Percentiles rank a stretch among this genome's conserved stretches.
These are phyloP conservation scores for Priocnemis perturbator DNA, from an alignment of 2,888 invertebrate species.

Conservation along the genomic window DNA sequence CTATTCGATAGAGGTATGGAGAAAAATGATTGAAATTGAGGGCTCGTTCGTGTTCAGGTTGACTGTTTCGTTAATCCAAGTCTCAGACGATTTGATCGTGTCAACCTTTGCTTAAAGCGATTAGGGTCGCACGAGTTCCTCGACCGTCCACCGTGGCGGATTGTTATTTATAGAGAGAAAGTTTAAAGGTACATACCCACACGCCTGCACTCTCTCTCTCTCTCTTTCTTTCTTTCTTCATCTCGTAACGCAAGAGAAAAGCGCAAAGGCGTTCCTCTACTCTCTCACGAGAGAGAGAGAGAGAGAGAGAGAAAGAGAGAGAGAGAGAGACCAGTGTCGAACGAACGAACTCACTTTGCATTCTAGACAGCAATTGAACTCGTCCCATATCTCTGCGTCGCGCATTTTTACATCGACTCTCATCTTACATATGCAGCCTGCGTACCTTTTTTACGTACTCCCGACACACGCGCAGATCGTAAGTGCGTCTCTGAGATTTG, in stretches of 20 bases:
- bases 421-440: too few species aligned
- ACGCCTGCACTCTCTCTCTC: not conserved
- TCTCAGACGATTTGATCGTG: conserved; percentile 2
- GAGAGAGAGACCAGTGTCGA: not conserved
- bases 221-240: not conserved
- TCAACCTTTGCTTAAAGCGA: conserved; percentile 57
- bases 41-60: too few species aligned
- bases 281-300: not conserved
- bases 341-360: not conserved
- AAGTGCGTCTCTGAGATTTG: too few species aligned
- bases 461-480: too few species aligned
- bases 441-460: too few species aligned
- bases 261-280: not conserved
- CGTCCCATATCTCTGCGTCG: too few species aligned
- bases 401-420: too few species aligned
- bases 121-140: conserved; percentile 45
- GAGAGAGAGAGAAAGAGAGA: too few species aligned
- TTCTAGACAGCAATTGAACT: too few species aligned
- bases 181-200: conserved; percentile 38
- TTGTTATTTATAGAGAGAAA: conserved; percentile 66
- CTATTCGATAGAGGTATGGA: too few species aligned
- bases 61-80: too few species aligned
- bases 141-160: conserved; percentile 37
- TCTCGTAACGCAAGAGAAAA: conserved; percentile 2
- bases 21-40: too few species aligned